These are phyloP conservation scores for Buteo buteo DNA, from an alignment of 2,113 vertebrate genomes.

Conservation along the genomic window DNA sequence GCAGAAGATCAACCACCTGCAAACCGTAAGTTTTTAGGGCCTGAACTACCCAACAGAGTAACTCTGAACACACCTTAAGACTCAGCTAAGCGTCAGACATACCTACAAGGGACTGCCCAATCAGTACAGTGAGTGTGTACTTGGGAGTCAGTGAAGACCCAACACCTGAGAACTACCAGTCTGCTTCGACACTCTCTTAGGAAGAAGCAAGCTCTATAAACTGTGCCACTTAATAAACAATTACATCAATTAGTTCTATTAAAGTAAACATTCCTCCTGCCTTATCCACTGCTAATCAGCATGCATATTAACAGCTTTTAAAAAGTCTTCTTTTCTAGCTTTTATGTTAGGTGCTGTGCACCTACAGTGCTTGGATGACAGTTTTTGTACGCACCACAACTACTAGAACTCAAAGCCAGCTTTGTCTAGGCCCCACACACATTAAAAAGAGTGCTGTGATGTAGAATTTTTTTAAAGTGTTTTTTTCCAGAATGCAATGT, in stretches of 20 bases:
- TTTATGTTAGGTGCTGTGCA: background rate
- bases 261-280: background rate
- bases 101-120: background rate
- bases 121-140: accelerated
- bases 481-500: background rate
- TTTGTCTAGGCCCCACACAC: background rate
- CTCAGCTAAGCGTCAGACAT: background rate
- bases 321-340: background rate
- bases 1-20: background rate
- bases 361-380: background rate
- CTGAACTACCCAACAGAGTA: background rate
- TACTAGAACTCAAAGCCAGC: background rate
- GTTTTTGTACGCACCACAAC: background rate
- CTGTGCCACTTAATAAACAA: background rate
- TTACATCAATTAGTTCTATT: background rate
- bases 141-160: background rate
- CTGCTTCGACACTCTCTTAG: accelerated
- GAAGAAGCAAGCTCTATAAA: background rate
- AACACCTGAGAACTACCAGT: background rate
- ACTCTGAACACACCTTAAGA: background rate
- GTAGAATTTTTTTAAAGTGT: background rate
- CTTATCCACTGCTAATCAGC: background rate
- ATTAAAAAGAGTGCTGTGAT: background rate
- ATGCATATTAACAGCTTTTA: background rate
- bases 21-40: background rate